Percentiles rank a stretch among this genome's conserved stretches.
These are phyloP conservation scores for Tinamus guttatus DNA, from an alignment of 2,113 vertebrate species.

Conservation along the genomic window DNA sequence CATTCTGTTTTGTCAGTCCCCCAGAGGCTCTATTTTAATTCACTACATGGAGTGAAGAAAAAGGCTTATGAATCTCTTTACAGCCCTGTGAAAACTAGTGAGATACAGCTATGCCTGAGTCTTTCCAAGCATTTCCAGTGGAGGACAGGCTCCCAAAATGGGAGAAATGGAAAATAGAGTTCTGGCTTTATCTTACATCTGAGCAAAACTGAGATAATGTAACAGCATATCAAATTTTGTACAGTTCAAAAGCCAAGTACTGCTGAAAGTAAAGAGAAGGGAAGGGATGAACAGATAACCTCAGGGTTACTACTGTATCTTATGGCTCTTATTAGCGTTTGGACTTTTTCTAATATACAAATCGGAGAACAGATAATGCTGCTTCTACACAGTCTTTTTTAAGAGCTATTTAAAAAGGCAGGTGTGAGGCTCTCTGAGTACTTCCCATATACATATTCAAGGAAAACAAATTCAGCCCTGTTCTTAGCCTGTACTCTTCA, in stretches of 20 bases:
- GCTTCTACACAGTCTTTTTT: background rate
- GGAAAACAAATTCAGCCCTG: background rate
- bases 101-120: background rate
- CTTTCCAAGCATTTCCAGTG: too few relatives aligned
- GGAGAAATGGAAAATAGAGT: background rate
- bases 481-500: background rate
- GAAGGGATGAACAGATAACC: background rate
- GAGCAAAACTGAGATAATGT: background rate
- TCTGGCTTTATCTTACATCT: background rate
- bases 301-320: background rate
- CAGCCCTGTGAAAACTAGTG: background rate
- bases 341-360: background rate
- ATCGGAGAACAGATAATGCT: background rate
- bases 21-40: rapidly evolving
- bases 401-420: background rate
- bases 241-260: background rate
- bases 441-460: background rate
- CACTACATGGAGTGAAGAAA: background rate
- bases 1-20: background rate
- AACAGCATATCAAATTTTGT: background rate
- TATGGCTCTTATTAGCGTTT: background rate
- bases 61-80: background rate
- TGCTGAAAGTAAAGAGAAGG: background rate
- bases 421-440: background rate
- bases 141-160: background rate